Evolutionary conservation across 2,797 vertebrate genomes (phyloP), one percentile per base, ranked within the genome.

Genomic region (Oophaga sylvatica): DNA sequence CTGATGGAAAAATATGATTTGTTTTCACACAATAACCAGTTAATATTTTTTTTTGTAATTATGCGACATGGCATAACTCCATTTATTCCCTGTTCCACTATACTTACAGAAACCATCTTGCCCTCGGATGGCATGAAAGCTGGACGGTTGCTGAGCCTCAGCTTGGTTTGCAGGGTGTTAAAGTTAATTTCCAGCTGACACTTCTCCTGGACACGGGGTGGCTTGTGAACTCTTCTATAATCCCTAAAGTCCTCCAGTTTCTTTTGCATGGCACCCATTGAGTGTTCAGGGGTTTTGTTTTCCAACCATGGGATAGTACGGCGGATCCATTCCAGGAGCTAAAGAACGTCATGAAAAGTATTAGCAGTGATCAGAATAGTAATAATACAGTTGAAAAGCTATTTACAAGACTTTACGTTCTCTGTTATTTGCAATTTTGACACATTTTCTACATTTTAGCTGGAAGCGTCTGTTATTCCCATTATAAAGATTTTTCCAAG

Each of bases 111-210:
- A 90, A 98, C 97, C 94, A 98, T 96, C 94, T 96, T 97, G 93
- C 97, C 97, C 94, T 98, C 97, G 0, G 97, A 97, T 82, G 97
- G 97, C 97, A 97, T 98, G 95, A 97, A 97, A 87, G 97, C 96
- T 0, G 97, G 97, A 79, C 97, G 93, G 95, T 97, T 97, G 96
- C 96, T 97, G 63, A 98, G 95, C 77, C 97, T 94, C 84, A 96
- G 93, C 89, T 96, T 96, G 85, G 95, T 96, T 93, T 96, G 95
- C 92, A 96, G 92, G 0, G 96, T 96, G 91, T 96, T 96, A 92
- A 96, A 96, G 92, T 95, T 96, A 91, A 96, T 96, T 92, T 96
- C 96, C 85, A 96, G 94, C 92, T 96, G 96, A 88, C 96, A 96
- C 63, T 96, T 96, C 93, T 96, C 95, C 92, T 96, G 96, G 88